Evolutionary conservation across 2,888 invertebrate genomes (phyloP).

Genomic region (Mystacides longicornis): DNA sequence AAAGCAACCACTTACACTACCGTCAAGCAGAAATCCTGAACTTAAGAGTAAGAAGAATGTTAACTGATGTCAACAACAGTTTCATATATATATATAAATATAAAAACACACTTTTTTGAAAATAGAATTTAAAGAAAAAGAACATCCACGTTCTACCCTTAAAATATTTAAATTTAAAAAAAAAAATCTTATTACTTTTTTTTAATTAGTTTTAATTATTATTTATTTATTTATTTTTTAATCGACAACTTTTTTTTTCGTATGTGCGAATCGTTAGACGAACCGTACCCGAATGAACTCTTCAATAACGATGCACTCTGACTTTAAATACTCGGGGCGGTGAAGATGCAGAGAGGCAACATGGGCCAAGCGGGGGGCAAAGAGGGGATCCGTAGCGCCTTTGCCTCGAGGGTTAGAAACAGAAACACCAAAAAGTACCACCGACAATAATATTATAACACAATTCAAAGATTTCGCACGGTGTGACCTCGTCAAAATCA

Average conservation of each 20-base stretch:
- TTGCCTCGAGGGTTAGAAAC: slow-evolving; percentile 21
- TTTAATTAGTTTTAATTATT: slow-evolving; percentile 5
- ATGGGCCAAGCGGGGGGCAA: slow-evolving; percentile 12
- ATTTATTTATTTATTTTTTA: slow-evolving; percentile 7
- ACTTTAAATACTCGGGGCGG: slow-evolving; percentile 25
- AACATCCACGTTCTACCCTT: neutral
- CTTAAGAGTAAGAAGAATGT: no score
- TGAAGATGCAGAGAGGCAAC: slow-evolving; percentile 12
- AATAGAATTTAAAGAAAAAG: neutral
- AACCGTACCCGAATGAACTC: slow-evolving; percentile 26
- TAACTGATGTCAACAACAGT: no score
- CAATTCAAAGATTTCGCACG: neutral
- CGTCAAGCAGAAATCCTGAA: no score
- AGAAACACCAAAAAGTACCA: slow-evolving; percentile 16
- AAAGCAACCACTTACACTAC: no score
- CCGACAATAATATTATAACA: neutral
- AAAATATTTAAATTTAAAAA: neutral
- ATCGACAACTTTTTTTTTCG: slow-evolving; percentile 1
- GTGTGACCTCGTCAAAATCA: neutral
- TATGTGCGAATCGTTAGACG: slow-evolving; percentile 22
- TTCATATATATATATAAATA: no score
- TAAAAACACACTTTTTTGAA: no score
- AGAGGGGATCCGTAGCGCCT: slow-evolving; percentile 20
- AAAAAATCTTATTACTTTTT: neutral
- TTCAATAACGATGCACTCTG: slow-evolving; percentile 22